These are phyloP conservation scores for Danio tinwini DNA, from an alignment of 2,797 vertebrate species.

Conservation along the genomic window DNA sequence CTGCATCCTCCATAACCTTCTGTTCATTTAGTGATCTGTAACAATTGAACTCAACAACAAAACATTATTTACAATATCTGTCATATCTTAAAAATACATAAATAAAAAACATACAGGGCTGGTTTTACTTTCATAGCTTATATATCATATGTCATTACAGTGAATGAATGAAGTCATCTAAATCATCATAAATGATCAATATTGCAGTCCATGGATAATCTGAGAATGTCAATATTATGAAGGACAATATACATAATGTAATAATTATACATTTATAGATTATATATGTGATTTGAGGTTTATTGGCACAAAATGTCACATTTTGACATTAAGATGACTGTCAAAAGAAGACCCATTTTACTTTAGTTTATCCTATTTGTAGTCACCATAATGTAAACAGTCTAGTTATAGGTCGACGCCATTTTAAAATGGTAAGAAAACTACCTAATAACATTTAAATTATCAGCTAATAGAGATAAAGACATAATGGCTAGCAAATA, in stretches of 20 bases:
- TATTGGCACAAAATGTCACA: not conserved
- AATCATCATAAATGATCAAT: too few species aligned
- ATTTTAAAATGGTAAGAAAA: not conserved
- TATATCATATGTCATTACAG: too few species aligned
- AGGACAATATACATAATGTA: not conserved
- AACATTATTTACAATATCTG: too few species aligned
- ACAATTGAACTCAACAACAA: too few species aligned
- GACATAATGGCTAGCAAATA: not conserved
- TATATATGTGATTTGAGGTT: not conserved
- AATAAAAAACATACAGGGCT: too few species aligned
- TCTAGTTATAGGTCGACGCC: too few species aligned
- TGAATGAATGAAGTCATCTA: too few species aligned
- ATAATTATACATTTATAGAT: not conserved
- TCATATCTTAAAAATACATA: too few species aligned
- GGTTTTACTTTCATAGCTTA: too few species aligned
- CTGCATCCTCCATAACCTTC: not conserved
- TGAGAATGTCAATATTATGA: not conserved
- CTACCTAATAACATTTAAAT: not conserved
- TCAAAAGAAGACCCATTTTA: not conserved
- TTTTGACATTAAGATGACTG: not conserved
- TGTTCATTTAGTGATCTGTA: slow-evolving; percentile 1
- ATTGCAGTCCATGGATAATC: not conserved
- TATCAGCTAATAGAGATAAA: not conserved
- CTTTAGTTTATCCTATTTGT: not conserved
- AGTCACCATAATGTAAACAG: not conserved